Conservation (phyloP, 1,140 invertebrate genomes). For the Euwallacea similis region DNA sequence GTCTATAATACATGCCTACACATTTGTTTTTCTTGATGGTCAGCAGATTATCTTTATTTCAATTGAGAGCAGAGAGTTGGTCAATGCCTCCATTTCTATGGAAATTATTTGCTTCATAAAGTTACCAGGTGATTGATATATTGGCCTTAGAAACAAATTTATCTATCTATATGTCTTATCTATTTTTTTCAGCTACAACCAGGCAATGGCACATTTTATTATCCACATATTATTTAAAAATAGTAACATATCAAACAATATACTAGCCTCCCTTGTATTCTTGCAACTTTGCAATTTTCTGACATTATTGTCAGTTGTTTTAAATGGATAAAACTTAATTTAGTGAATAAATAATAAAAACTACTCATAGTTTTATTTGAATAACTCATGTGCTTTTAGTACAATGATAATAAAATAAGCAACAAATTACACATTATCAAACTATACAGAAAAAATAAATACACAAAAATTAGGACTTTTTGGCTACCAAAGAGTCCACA, state of each 20-base stretch:
- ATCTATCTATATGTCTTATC: no score
- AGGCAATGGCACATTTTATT: not conserved
- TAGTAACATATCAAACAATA: conserved; percentile 49
- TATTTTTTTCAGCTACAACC: no score
- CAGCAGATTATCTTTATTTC: no score
- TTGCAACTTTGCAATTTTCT: conserved; percentile 42
- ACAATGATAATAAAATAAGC: conserved; percentile 3
- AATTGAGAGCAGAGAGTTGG: no score
- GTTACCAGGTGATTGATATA: no score
- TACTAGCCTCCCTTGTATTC: conserved; percentile 45
- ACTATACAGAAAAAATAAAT: not conserved
- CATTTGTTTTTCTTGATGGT: no score
- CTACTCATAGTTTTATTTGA: not conserved
- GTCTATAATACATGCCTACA: no score
- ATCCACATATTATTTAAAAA: conserved; percentile 40
- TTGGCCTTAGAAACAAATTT: no score
- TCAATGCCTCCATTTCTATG: no score
- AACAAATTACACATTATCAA: not conserved
- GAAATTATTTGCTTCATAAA: no score
- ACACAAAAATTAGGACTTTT: conserved; percentile 31
- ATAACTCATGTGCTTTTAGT: not conserved
- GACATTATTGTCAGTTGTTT: not conserved
- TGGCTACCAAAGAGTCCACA: conserved; percentile 47
- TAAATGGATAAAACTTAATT: not conserved
- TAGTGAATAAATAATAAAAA: not conserved